Base-by-base conservation (phyloP, 2,113 vertebrate genomes). In the Mesitornis unicolor region DNA sequence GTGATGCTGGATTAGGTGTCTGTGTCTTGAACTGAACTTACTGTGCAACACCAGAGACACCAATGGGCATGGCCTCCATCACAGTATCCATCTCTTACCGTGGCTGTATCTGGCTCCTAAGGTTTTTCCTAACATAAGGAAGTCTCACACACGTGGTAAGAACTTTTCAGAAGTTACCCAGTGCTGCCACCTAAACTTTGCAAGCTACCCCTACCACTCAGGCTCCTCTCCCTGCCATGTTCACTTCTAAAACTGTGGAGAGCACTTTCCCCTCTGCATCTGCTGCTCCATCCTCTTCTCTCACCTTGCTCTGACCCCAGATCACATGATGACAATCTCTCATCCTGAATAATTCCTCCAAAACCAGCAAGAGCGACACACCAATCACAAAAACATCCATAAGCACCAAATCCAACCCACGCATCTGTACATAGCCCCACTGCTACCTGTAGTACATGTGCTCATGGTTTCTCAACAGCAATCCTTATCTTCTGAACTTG, bases 121-220 rank as follows among this genome's bases (percentile, higher is more conserved):
- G 31, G 12, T 57, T 80, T 61, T 80, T 81, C 47, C 71, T 60
- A 25, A 61, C 11, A 7, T 1, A 22, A 45, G 25, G 8, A 40
- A 3, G 0, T 14, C 36, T 64, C 20, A 19, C 1, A 2, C 7
- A 8, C 0, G 0, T 19, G 5, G 35, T 24, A 48, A 35, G 35
- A 56, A 43, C 59, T 31, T 81, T 36, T 36, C 31, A 29, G 45
- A 53, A 81, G 36, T 42, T 26, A 15, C 16, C 19, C 61, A 42
- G 48, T 5, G 5, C 42, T 67, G 42, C 19, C 31, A 35, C 25
- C 31, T 77, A 18, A 68, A 26, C 24, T 68, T 76, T 5, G 9
- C 45, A 29, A 65, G 29, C 22, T 35, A 12, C 24, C 31, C 54
- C 57, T n/a, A 48, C 36, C 90, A 33, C 1, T 2, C 25, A 10